Evolutionary conservation across 2,797 vertebrate species (phyloP).

Genomic region (Lerista edwardsae): DNA sequence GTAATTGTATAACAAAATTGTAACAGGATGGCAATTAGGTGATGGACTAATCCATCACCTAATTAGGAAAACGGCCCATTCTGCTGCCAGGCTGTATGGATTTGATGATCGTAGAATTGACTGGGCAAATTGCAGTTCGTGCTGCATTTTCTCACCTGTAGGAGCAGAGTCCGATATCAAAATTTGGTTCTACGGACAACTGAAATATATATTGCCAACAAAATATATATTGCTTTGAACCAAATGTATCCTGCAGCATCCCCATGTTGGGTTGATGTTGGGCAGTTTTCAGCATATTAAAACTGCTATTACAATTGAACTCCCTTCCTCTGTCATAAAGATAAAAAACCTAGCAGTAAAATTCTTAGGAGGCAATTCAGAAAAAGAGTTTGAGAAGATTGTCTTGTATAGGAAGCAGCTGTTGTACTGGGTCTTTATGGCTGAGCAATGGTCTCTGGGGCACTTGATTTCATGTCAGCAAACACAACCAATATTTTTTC

Average conservation of each 20-base stretch:
- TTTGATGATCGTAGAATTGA: background rate
- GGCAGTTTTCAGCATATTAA: background rate
- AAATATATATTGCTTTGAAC: background rate
- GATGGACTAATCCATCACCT: too few relatives aligned
- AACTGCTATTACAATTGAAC: background rate
- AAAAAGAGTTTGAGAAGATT: background rate
- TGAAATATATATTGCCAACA: background rate
- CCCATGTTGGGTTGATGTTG: background rate
- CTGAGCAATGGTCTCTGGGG: conserved; percentile 2
- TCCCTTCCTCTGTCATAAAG: background rate
- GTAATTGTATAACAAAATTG: background rate
- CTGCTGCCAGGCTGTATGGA: background rate
- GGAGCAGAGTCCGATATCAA: background rate
- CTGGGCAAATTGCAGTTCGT: background rate
- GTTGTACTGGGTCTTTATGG: background rate
- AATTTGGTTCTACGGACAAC: background rate
- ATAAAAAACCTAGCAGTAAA: background rate
- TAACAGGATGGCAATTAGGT: background rate
- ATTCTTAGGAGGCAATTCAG: background rate
- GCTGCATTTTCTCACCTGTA: background rate
- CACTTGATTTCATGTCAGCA: background rate
- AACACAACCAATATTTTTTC: background rate
- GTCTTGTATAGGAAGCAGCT: conserved; percentile 4
- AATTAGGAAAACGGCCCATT: conserved; percentile 2
- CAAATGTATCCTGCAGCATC: background rate